phyloP scores from a whole-genome alignment of 1,140 invertebrate genomes.

The Bursaphelenchus mucronatus region DNA sequence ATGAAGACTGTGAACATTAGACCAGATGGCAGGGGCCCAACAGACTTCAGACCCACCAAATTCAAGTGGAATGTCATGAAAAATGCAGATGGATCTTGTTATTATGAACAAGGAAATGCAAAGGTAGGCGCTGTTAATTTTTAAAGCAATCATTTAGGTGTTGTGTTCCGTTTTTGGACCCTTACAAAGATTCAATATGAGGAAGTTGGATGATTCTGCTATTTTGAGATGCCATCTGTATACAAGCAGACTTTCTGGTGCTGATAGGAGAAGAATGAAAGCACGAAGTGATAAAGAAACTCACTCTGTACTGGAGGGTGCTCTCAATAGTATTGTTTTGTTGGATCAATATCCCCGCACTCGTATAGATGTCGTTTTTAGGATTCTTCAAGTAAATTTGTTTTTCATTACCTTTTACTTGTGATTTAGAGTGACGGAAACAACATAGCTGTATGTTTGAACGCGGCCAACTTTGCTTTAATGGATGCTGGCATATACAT shows the following conservation, averaged over 20 bases:
- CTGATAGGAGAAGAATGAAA: conserved; percentile 7
- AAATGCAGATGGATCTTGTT: conserved; percentile 20
- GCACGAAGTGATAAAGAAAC: conserved; percentile 14
- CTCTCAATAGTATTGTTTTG: conserved; percentile 5
- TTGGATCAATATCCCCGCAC: conserved; percentile 16
- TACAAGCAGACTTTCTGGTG: conserved; percentile 4
- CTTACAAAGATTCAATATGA: conserved; percentile 12
- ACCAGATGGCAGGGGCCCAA: conserved; percentile 7
- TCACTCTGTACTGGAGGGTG: conserved; percentile 6
- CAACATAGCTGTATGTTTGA: conserved; percentile 43
- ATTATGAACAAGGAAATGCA: conserved; percentile 15
- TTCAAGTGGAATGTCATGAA: conserved; percentile 7
- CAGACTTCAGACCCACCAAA: neutral
- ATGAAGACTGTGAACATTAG: neutral
- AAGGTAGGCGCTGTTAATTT: conserved; percentile 1
- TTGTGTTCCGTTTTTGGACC: conserved; percentile 21
- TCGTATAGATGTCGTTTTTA: conserved; percentile 16
- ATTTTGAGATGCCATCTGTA: conserved; percentile 17
- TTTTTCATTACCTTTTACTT: neutral
- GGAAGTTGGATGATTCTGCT: conserved; percentile 17
- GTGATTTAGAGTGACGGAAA: conserved; percentile 36
- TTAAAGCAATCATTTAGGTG: conserved; percentile 1
- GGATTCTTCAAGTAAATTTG: conserved; percentile 12
- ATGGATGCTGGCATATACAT: conserved; percentile 44
- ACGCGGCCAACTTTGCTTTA: conserved; percentile 44